Evolutionary conservation across 2,888 invertebrate genomes (phyloP), one percentile per base, ranked within the genome.

Genomic region (Eupithecia subumbrata): DNA sequence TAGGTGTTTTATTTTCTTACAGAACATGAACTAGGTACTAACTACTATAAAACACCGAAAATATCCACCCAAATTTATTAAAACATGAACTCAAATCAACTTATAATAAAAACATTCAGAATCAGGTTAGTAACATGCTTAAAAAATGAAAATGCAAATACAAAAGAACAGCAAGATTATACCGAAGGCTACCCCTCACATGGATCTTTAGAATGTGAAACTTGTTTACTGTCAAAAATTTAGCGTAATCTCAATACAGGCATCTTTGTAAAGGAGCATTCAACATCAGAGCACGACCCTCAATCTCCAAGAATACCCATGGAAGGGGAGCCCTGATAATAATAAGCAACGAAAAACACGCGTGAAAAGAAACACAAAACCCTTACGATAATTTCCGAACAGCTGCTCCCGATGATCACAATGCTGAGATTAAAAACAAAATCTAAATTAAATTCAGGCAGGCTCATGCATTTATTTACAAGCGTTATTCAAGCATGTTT

Each of bases 291-390:
- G 84, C 85, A 84, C 79, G 88, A 86, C 89, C 90, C 92, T 89
- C 87, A 84, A 85, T 85, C 85, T 89, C 84, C 82, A 89, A 88
- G 85, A 88, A 88, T 87, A 86, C 86, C 82, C 85, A 82, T 84
- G 90, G 89, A 90, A 93, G 93, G 94, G 94, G 93, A 91, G 85
- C 87, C 87, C 81, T 85, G 86, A 87, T 90, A 91, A 92, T 92
- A 93, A 93, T 91, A 93, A 91, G 89, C 85, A 87, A 88, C 86
- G 86, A 90, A 88, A 91, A 90, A 88, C 88, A 89, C 83, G 89
- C 88, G 86, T 90, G 86, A 89, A 92, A 91, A 92, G 91, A 86
- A 90, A 87, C 88, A 87, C 86, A 88, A 91, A 92, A 92, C 92
- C 92, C 94, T 92, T 90, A 87, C 90, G 86, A 82, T 85, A 89